Conservation (phyloP, 1,140 invertebrate genomes). For the Listronotus oregonensis region DNA sequence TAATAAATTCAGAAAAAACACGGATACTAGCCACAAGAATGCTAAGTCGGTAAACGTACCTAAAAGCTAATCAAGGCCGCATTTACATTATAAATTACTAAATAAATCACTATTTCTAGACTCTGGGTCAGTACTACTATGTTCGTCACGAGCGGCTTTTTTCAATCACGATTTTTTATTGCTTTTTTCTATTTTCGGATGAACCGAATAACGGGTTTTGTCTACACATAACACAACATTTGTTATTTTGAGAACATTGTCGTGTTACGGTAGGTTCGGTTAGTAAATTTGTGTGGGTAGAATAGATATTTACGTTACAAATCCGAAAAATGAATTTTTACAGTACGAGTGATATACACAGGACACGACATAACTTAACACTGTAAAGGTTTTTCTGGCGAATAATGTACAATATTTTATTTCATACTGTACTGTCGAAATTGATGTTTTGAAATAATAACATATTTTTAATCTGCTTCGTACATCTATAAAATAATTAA, state of each 20-base stretch:
- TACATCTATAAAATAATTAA: no score
- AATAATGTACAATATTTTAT: no score
- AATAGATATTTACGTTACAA: no score
- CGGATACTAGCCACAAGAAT: constrained; percentile 20
- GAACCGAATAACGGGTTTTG: constrained; percentile 22
- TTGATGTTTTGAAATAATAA: no score
- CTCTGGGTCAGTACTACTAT: constrained; percentile 33
- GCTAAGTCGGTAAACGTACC: constrained; percentile 29
- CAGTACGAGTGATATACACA: no score
- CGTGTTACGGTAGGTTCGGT: background rate
- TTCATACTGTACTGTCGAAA: no score
- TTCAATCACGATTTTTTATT: constrained; percentile 29
- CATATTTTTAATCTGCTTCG: no score
- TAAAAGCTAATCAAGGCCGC: constrained; percentile 35
- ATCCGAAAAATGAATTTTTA: no score
- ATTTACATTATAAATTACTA: constrained; percentile 39
- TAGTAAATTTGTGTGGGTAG: no score
- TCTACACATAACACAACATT: constrained; percentile 15
- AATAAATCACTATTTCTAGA: constrained; percentile 36
- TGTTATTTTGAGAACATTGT: constrained; percentile 11
- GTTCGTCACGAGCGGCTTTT: constrained; percentile 16
- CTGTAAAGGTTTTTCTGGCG: no score
- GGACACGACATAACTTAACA: no score
- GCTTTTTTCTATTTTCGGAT: constrained; percentile 29
- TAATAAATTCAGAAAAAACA: constrained; percentile 15